These are phyloP conservation scores for Myodes glareolus DNA, from an alignment of 2,113 vertebrate species.

Conservation along the genomic window DNA sequence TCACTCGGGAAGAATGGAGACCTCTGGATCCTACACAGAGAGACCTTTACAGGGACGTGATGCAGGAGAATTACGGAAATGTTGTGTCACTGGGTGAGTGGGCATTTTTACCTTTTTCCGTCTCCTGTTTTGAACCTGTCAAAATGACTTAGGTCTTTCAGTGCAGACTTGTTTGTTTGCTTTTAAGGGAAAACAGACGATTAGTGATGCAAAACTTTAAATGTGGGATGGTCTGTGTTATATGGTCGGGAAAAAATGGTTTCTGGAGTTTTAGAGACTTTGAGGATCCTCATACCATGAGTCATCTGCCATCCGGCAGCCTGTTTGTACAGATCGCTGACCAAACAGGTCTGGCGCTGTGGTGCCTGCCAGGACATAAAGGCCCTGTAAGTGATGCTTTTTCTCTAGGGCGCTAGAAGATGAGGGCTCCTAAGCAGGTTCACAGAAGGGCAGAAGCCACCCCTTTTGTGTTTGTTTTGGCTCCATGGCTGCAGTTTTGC, in stretches of 20 bases:
- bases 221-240: conserved; percentile 37
- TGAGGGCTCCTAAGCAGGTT: conserved; percentile 54
- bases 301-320: conserved; percentile 64
- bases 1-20: conserved; percentile 81
- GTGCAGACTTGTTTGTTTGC: conserved; percentile 17
- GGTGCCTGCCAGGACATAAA: conserved; percentile 66
- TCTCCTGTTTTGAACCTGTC: conserved; percentile 34
- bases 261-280: conserved; percentile 62
- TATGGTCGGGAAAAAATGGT: conserved; percentile 18
- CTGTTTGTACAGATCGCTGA: conserved; percentile 74
- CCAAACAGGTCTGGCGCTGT: conserved; percentile 75
- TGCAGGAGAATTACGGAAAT: conserved; percentile 82
- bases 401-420: conserved; percentile 32
- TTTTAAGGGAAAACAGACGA: neutral
- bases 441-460: conserved; percentile 16
- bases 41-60: conserved; percentile 81
- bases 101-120: neutral
- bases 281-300: conserved; percentile 47
- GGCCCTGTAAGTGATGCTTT: conserved; percentile 50
- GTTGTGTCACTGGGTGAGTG: conserved; percentile 80
- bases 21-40: conserved; percentile 79
- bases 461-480: conserved; percentile 44
- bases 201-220: conserved; percentile 44
- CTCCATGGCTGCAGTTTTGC: conserved; percentile 28
- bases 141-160: conserved; percentile 45